phyloP scores from a whole-genome alignment of 1,140 invertebrate species.

The Drosophila littoralis region DNA sequence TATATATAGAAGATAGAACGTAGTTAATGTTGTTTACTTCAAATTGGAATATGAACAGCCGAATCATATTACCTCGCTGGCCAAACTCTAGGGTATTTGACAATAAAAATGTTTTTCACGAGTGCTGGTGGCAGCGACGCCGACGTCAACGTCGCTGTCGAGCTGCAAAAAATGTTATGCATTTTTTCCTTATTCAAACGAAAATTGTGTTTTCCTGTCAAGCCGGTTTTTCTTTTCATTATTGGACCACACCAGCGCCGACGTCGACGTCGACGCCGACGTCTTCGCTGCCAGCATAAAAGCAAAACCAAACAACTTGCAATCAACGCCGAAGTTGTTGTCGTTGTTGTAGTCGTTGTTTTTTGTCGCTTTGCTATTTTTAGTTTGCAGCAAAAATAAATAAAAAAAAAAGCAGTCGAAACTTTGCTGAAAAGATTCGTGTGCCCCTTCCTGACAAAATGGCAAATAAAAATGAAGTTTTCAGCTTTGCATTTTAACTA shows the following conservation, averaged over 20 bases:
- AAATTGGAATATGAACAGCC: too few species aligned
- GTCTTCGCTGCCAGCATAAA: conserved; percentile 42
- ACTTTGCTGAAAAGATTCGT: conserved; percentile 53
- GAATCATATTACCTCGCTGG: not conserved
- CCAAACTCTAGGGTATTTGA: not conserved
- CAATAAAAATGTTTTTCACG: not conserved
- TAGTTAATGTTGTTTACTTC: too few species aligned
- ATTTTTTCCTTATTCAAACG: conserved; percentile 78
- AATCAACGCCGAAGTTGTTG: conserved; percentile 54
- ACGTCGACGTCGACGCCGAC: conserved; percentile 16
- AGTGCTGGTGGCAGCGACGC: conserved; percentile 5
- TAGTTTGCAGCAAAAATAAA: conserved; percentile 57
- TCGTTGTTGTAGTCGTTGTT: conserved; percentile 51
- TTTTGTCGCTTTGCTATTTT: conserved; percentile 67
- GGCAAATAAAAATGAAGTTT: conserved; percentile 42
- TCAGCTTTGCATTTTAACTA: conserved; percentile 56
- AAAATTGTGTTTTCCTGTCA: conserved; percentile 80
- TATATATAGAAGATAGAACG: too few species aligned
- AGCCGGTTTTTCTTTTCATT: conserved; percentile 74
- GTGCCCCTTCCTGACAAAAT: conserved; percentile 57
- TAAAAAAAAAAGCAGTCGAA: conserved; percentile 58
- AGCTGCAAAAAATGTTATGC: conserved; percentile 53
- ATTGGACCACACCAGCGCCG: conserved; percentile 71
- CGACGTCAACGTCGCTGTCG: conserved; percentile 24
- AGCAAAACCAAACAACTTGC: conserved; percentile 77